Conservation (phyloP, 2,888 invertebrate genomes). For the Hypomecis punctinalis region DNA sequence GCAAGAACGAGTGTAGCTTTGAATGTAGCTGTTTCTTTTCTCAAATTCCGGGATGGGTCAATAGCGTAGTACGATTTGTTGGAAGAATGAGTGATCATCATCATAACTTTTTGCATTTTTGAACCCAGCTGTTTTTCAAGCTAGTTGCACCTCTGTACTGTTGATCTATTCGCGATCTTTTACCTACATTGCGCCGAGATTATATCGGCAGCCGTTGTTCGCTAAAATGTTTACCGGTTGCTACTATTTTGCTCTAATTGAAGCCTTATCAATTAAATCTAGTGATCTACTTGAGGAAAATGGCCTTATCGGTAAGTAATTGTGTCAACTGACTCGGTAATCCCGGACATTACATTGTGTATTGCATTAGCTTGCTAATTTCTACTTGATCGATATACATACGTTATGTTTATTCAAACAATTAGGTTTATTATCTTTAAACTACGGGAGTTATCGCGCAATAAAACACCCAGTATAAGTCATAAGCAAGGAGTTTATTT, state of each 20-base stretch:
- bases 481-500: too few species aligned
- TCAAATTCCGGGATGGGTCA: too few species aligned
- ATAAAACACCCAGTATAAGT: too few species aligned
- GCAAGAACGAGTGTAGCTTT: too few species aligned
- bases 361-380: background rate
- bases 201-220: conserved; percentile 20
- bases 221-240: conserved; percentile 29
- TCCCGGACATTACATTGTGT: conserved; percentile 5
- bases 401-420: too few species aligned
- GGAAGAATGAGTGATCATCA: too few species aligned
- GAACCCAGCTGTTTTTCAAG: background rate
- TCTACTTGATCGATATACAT: too few species aligned
- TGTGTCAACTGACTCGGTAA: conserved; percentile 6
- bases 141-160: conserved; percentile 5
- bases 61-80: too few species aligned
- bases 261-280: conserved; percentile 19
- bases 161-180: conserved; percentile 15
- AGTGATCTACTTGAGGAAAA: conserved; percentile 17
- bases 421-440: too few species aligned
- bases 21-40: too few species aligned
- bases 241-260: conserved; percentile 31
- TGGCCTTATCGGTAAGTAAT: conserved; percentile 6
- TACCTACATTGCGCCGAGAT: conserved; percentile 17
- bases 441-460: too few species aligned
- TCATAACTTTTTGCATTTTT: too few species aligned